Percentiles rank a stretch among this genome's conserved stretches.
Conservation (phyloP, 2,797 vertebrate species). For the Echiichthys vipera region DNA sequence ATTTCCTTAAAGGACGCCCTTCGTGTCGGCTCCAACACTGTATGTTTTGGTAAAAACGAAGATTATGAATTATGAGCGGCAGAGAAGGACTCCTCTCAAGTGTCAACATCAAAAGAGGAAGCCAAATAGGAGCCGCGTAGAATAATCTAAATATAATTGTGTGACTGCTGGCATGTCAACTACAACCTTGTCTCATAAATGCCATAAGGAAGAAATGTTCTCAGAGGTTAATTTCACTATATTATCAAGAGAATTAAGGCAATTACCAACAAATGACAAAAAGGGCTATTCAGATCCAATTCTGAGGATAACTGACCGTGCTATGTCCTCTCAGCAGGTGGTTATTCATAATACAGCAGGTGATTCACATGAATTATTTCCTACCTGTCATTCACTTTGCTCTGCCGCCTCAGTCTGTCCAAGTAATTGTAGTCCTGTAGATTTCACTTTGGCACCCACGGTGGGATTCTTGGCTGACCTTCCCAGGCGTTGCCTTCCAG, state of each 20-base stretch:
- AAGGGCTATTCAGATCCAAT: constrained; percentile 72
- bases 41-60: constrained; percentile 56
- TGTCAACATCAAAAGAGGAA: constrained; percentile 41
- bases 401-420: constrained; percentile 65
- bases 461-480: constrained; percentile 81
- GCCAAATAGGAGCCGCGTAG: constrained; percentile 49
- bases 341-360: constrained; percentile 78
- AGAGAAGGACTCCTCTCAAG: constrained; percentile 41
- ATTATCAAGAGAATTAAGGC: constrained; percentile 79
- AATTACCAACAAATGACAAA: constrained; percentile 80
- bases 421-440: constrained; percentile 78
- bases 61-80: constrained; percentile 55
- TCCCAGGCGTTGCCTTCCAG: constrained; percentile 68
- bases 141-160: constrained; percentile 75
- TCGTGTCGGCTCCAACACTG: constrained; percentile 39
- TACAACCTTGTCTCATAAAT: constrained; percentile 76
- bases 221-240: constrained; percentile 74
- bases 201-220: constrained; percentile 74
- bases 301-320: constrained; percentile 75
- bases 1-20: constrained; percentile 59
- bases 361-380: constrained; percentile 81
- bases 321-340: constrained; percentile 77
- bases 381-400: constrained; percentile 82
- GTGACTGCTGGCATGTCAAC: constrained; percentile 66
- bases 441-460: constrained; percentile 76